Evolutionary conservation across 2,888 invertebrate species (phyloP).

Genomic region (Subacronicta megacephala): DNA sequence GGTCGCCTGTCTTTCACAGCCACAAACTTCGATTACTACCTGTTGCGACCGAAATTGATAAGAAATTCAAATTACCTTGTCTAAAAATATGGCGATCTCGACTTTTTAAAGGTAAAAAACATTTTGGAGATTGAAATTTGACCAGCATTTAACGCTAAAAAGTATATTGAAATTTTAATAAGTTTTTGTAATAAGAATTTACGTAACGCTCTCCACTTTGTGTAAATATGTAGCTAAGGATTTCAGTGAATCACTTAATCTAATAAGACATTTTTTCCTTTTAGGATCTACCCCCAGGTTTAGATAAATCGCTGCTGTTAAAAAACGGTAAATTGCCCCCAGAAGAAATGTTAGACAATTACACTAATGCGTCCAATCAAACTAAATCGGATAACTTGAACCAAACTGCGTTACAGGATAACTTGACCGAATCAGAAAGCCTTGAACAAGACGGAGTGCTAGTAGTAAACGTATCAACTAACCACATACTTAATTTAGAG

Average conservation of each 20-base stretch:
- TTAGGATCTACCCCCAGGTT: conserved; percentile 79
- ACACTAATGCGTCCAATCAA: conserved; percentile 65
- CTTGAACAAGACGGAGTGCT: conserved; percentile 87
- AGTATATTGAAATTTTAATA: too few species aligned
- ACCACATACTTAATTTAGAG: conserved; percentile 84
- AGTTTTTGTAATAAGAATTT: too few species aligned
- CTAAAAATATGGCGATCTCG: not conserved
- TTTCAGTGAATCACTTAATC: conserved; percentile 9
- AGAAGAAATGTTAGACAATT: conserved; percentile 74
- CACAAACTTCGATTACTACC: conserved; percentile 37
- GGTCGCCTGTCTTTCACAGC: conserved; percentile 37
- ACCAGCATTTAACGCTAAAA: too few species aligned
- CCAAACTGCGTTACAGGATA: conserved; percentile 75
- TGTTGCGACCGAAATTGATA: conserved; percentile 30
- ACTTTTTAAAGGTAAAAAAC: too few species aligned
- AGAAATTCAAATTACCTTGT: conserved; percentile 8
- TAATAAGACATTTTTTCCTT: conserved; percentile 49
- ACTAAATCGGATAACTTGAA: conserved; percentile 69
- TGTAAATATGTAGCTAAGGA: not conserved
- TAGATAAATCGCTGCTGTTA: conserved; percentile 80
- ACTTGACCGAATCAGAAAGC: conserved; percentile 84
- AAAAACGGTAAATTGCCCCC: conserved; percentile 83
- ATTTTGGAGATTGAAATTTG: too few species aligned
- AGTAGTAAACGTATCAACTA: conserved; percentile 83
- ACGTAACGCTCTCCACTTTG: not conserved